These are phyloP conservation scores for Anarsia innoxiella DNA, from an alignment of 2,888 invertebrate species.

Conservation along the genomic window DNA sequence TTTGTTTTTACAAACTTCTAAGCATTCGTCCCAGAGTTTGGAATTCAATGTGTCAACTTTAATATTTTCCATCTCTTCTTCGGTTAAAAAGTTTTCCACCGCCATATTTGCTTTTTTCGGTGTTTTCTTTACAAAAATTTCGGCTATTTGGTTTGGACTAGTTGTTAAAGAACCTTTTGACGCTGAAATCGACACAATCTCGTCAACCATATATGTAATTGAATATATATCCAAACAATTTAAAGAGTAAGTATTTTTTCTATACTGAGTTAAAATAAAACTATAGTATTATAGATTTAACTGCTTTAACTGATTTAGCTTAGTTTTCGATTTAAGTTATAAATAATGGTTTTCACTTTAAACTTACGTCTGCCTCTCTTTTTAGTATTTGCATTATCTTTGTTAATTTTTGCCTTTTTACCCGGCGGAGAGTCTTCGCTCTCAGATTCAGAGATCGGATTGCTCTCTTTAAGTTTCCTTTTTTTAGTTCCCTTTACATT, in stretches of 20 bases:
- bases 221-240: too few relatives aligned
- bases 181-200: too few relatives aligned
- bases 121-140: too few relatives aligned
- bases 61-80: constrained; percentile 53
- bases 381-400: constrained; percentile 8
- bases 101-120: constrained; percentile 21
- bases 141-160: too few relatives aligned
- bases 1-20: constrained; percentile 44
- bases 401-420: constrained; percentile 32
- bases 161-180: too few relatives aligned
- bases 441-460: constrained; percentile 36
- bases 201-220: too few relatives aligned
- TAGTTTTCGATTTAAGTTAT: too few relatives aligned
- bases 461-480: constrained; percentile 39
- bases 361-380: constrained; percentile 23
- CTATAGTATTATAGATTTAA: too few relatives aligned
- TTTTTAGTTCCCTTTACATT: constrained; percentile 23
- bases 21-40: constrained; percentile 82
- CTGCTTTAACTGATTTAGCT: too few relatives aligned
- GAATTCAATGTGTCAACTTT: constrained; percentile 74
- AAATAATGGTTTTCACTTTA: too few relatives aligned
- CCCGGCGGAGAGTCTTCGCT: constrained; percentile 29
- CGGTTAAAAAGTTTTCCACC: constrained; percentile 27
- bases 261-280: too few relatives aligned
- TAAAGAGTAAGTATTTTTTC: too few relatives aligned